These are phyloP conservation scores for Toxotes lorentzi DNA, from an alignment of 2,797 vertebrate genomes.

Conservation along the genomic window DNA sequence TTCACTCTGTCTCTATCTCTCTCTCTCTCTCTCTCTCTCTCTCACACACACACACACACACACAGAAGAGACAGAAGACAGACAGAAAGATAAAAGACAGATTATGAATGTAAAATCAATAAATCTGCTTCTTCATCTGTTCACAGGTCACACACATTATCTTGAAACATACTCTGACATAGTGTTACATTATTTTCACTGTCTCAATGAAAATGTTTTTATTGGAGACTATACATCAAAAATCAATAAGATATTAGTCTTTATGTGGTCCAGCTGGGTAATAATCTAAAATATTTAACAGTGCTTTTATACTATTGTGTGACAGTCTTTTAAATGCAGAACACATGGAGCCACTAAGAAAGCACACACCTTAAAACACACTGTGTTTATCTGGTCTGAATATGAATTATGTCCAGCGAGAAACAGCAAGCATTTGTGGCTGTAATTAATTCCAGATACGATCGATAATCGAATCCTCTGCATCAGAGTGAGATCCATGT, in stretches of 20 bases:
- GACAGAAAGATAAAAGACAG: not conserved
- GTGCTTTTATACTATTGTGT: slow-evolving; percentile 39
- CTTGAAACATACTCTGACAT: not conserved
- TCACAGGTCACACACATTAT: not conserved
- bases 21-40: not conserved
- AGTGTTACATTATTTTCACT: too few relatives aligned
- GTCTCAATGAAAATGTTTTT: slow-evolving; percentile 48
- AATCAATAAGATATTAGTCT: slow-evolving; percentile 62
- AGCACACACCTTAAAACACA: slow-evolving; percentile 22
- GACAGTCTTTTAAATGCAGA: slow-evolving; percentile 30
- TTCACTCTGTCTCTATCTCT: not conserved
- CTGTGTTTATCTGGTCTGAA: slow-evolving; percentile 29
- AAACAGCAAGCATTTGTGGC: slow-evolving; percentile 19
- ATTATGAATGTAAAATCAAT: slow-evolving; percentile 11
- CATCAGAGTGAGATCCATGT: not conserved
- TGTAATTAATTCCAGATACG: slow-evolving; percentile 50
- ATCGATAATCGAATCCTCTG: not conserved
- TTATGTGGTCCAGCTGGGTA: slow-evolving; percentile 33
- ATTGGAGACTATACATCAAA: slow-evolving; percentile 51
- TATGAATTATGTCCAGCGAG: slow-evolving; percentile 21
- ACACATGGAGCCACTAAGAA: slow-evolving; percentile 5
- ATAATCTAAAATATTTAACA: slow-evolving; percentile 55
- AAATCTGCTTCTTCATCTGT: not conserved
- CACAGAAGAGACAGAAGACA: slow-evolving; percentile 1
- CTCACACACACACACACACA: not conserved